Base-by-base conservation (phyloP, 2,888 invertebrate species). In the Sarcophaga carnaria region DNA sequence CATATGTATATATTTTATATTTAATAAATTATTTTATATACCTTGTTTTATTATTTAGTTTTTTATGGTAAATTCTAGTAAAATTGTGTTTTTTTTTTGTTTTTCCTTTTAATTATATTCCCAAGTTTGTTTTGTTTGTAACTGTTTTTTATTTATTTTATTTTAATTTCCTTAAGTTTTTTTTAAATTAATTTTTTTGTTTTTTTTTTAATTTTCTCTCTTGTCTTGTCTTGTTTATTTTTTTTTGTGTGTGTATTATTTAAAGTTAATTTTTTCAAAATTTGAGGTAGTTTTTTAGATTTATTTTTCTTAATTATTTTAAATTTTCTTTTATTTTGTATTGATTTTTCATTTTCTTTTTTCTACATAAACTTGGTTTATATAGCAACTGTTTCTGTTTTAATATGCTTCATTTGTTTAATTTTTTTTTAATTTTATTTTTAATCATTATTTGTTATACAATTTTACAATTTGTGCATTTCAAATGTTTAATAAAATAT, bases 271-370 rank as follows among this genome's bases (percentile, higher is more conserved):
- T 71, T 80, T 78, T 81, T 77, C 84, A 87, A 84, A 87, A 87
- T 84, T 83, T 86, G 87, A 87, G 87, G 87, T 87, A 87, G 87
- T 79, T 87, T 83, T 83, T 81, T 71, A 87, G 87, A 87, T 87
- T 80, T 81, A 83, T 74, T 72, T 63, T 60, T 63, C 37, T 72
- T 79, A 8, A 37, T 37, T 54, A 54, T 54, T 54, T 76, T 70
- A 59, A 54, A 22, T 69, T 63, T 63, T 20, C 63, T 77, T 59
- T 83, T 54, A 3, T 17, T 63, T 37, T 67, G 63, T 45, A 6
- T 69, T 60, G 80, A 83, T 17, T 17, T 49, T 74, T 69, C 4
- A 47, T 5, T 22, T 54, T 64, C 54, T 45, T 63, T 76, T 37
- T 37, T 37, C 27, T 64, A 22, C 83, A 76, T 83, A 80, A 83